Conservation (phyloP, 2,888 invertebrate genomes). For the Sabellastarte sp. region DNA sequence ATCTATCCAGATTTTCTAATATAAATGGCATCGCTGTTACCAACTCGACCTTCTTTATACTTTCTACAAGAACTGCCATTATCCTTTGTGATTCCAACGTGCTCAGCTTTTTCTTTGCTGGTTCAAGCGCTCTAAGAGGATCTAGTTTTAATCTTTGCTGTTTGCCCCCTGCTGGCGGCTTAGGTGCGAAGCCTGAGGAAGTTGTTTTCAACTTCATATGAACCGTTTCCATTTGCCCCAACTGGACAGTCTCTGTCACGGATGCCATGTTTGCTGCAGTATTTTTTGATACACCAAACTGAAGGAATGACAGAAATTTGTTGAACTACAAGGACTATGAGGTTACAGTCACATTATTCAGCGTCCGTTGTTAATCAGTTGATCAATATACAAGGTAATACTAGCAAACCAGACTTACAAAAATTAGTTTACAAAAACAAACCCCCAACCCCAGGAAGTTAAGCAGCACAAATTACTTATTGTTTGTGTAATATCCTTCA, state of each 20-base stretch:
- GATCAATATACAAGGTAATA: no score
- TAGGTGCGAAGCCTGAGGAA: background rate
- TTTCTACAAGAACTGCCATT: conserved; percentile 56
- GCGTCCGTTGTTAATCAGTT: no score
- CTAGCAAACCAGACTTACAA: no score
- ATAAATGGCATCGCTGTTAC: conserved; percentile 49
- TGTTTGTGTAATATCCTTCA: no score
- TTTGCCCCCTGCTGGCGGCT: conserved; percentile 7
- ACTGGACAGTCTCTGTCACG: conserved; percentile 2
- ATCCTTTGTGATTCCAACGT: conserved; percentile 57
- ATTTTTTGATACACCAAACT: no score
- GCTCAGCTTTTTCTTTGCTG: conserved; percentile 55
- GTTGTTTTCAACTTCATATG: conserved; percentile 6
- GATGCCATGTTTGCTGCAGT: background rate
- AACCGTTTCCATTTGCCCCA: background rate
- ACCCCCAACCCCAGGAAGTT: no score
- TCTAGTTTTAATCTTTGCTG: conserved; percentile 34
- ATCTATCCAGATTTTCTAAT: conserved; percentile 47
- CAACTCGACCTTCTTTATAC: conserved; percentile 47
- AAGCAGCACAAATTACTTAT: no score
- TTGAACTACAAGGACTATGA: no score
- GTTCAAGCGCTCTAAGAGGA: conserved; percentile 54
- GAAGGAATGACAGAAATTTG: no score
- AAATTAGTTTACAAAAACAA: no score
- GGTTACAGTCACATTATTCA: no score